Conservation (phyloP, 1,140 invertebrate species). For the Cryptotermes secundus region DNA sequence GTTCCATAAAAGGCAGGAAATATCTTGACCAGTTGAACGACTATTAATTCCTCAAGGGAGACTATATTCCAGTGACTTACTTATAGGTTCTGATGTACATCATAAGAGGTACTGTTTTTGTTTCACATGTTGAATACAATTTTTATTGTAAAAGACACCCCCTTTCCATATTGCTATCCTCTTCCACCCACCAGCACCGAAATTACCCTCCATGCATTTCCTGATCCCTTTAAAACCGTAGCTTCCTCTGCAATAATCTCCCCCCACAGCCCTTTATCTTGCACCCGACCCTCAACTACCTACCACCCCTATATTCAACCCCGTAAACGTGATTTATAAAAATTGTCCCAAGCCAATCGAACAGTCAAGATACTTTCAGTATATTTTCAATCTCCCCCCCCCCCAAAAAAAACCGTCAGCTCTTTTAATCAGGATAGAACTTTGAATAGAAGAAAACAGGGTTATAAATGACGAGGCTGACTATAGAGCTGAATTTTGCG, state of each 20-base stretch:
- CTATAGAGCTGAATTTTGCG: not conserved
- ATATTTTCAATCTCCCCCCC: conserved; percentile 5
- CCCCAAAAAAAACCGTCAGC: not conserved
- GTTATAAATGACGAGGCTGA: not conserved
- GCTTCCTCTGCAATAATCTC: not conserved
- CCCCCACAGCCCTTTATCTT: not conserved
- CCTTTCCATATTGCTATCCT: not conserved
- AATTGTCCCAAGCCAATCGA: conserved; percentile 15
- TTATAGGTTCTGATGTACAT: no score
- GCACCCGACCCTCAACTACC: not conserved
- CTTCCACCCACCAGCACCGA: not conserved
- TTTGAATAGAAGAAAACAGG: not conserved
- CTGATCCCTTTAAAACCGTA: conserved; percentile 7
- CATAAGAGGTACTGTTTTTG: no score
- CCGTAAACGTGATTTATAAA: conserved; percentile 12
- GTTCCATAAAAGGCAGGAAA: no score
- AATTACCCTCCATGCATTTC: not conserved
- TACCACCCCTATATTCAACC: not conserved
- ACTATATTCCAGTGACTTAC: no score
- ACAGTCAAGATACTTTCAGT: not conserved
- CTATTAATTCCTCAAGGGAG: no score
- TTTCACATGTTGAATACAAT: not conserved
- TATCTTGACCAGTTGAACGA: no score
- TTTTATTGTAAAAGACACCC: not conserved
- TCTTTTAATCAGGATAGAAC: conserved; percentile 9